Evolutionary conservation across 2,888 invertebrate species (phyloP).

Genomic region (Drosophila antonietae): DNA sequence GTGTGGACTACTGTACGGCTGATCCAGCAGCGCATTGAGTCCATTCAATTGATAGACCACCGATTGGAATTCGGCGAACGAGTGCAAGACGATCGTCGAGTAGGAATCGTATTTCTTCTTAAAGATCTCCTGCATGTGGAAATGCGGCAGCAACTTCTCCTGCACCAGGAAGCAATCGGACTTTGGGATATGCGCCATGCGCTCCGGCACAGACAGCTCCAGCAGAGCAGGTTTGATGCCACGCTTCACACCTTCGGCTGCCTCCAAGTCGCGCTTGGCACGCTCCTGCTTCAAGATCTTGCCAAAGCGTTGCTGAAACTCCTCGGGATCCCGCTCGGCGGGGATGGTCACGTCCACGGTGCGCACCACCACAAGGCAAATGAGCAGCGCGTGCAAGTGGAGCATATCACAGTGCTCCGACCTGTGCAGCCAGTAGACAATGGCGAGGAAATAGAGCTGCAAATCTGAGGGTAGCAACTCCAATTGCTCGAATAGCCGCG

Average conservation of each 20-base stretch:
- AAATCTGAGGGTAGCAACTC: conserved; percentile 75
- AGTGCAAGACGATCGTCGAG: conserved; percentile 80
- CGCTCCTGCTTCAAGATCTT: conserved; percentile 78
- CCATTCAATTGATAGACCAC: conserved; percentile 82
- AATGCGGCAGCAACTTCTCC: conserved; percentile 80
- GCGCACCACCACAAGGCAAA: conserved; percentile 79
- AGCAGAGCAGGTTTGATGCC: conserved; percentile 59
- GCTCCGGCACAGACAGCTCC: conserved; percentile 65
- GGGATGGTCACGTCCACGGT: conserved; percentile 82
- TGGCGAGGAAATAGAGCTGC: conserved; percentile 79
- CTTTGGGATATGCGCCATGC: conserved; percentile 77
- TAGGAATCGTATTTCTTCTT: conserved; percentile 83
- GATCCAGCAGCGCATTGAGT: conserved; percentile 88
- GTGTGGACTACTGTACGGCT: conserved; percentile 86
- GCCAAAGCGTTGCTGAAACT: conserved; percentile 80
- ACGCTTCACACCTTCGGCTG: conserved; percentile 62
- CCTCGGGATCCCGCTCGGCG: conserved; percentile 78
- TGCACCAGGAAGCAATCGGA: conserved; percentile 82
- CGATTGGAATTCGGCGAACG: conserved; percentile 84
- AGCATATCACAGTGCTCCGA: conserved; percentile 77
- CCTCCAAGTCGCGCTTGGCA: conserved; percentile 69
- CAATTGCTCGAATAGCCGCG: conserved; percentile 70
- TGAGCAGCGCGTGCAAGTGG: conserved; percentile 80
- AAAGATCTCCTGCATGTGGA: conserved; percentile 83
- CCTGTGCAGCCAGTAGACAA: conserved; percentile 83